Evolutionary conservation across 2,797 vertebrate genomes (phyloP), one percentile per base, ranked within the genome.

Genomic region (Phoebastria nigripes): DNA sequence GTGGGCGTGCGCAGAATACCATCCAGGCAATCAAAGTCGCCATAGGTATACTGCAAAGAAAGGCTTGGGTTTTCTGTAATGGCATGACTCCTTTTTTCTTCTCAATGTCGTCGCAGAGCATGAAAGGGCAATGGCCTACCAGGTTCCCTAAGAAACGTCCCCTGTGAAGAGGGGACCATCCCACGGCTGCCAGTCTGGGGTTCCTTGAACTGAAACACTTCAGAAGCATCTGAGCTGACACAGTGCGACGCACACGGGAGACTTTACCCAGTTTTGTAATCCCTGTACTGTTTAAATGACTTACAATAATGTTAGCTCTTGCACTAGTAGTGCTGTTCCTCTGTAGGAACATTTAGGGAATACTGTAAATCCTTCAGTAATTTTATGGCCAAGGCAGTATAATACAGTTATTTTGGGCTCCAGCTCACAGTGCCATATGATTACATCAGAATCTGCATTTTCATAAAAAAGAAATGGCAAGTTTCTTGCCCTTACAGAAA

Each of bases 381-480:
- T 87, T 77, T 94, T 85, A 85, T 31, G 52, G 52, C 52, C 56
- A 65, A 56, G 35, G 79, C 71, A 46, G 49, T 70, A 59, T n/a
- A 89, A 89, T 61, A 54, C 35, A 61, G 74, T n/a, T 95, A 85
- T 92, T 93, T 63, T 55, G 74, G 82, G 63, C 63, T 92, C 51
- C 82, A 59, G 59, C 74, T 96, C 63, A 61, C 37, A 54, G 74
- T 49, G 56, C 69, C 46, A 37, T 65, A 49, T 0, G 3, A 91
- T 93, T 93, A 73, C 49, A 94, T 61, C 69, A 92, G 84, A 72
- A 82, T 65, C 52, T 56, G 25, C 28, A 47, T 92, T 92, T 94
- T 83, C 54, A 69, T 83, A 51, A 91, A 67, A 72, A 82, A 82
- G 35, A 88, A 81, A 87, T 15, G 31, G 39, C 78, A 94, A 80